These are phyloP conservation scores for Tupiocoris notatus DNA, from an alignment of 2,888 invertebrate genomes.

Conservation along the genomic window DNA sequence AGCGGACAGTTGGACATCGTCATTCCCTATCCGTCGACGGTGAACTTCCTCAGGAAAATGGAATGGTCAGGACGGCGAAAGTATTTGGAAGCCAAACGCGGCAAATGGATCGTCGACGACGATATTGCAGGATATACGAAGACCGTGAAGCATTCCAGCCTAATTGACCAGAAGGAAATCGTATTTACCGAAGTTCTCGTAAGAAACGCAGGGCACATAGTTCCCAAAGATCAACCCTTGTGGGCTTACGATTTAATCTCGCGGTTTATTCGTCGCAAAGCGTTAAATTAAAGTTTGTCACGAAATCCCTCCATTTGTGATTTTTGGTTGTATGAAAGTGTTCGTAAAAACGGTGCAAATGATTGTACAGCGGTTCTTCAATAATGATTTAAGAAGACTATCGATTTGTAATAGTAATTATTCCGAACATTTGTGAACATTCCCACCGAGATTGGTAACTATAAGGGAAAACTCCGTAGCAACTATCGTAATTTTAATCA, in stretches of 20 bases:
- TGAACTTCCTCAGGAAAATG: constrained; percentile 71
- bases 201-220: constrained; percentile 79
- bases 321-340: no score
- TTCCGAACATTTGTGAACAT: no score
- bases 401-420: no score
- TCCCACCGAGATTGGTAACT: no score
- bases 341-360: no score
- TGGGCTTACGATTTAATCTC: constrained; percentile 73
- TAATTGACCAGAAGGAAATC: constrained; percentile 50
- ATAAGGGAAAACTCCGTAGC: no score
- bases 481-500: no score
- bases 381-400: no score
- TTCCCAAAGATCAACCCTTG: constrained; percentile 74
- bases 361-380: no score
- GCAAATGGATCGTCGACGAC: constrained; percentile 64
- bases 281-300: no score
- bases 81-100: constrained; percentile 66
- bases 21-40: constrained; percentile 82
- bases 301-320: no score
- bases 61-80: constrained; percentile 65
- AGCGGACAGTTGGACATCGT: constrained; percentile 92
- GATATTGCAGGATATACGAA: constrained; percentile 76
- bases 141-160: constrained; percentile 59
- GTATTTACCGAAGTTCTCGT: constrained; percentile 71
- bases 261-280: no score